These are phyloP conservation scores for Trachemys scripta DNA, from an alignment of 2,113 vertebrate species.

Conservation along the genomic window DNA sequence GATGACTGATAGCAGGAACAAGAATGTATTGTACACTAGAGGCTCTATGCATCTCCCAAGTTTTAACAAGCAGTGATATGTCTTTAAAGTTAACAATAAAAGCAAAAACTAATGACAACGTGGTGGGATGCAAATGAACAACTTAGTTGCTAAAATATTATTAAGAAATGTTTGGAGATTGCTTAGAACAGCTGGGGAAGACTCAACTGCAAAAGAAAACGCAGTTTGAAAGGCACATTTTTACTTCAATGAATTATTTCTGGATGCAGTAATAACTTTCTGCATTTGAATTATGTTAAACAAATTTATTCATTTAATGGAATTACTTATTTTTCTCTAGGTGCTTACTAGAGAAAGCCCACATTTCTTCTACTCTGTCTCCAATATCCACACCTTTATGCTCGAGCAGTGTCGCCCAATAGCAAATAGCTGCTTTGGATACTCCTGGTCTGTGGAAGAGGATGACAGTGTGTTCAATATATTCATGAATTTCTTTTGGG, in stretches of 20 bases:
- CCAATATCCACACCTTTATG: neutral
- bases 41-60: neutral
- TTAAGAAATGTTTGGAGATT: neutral
- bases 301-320: neutral
- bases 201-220: neutral
- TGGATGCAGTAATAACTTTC: neutral
- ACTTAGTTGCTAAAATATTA: fast-evolving
- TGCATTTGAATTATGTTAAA: neutral
- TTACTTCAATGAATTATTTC: neutral
- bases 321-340: neutral
- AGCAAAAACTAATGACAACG: neutral
- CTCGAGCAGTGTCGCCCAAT: fast-evolving
- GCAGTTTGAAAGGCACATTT: neutral
- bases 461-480: fast-evolving
- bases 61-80: neutral
- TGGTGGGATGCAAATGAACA: neutral
- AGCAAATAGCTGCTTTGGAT: neutral
- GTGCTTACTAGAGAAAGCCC: neutral
- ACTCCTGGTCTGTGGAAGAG: fast-evolving
- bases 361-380: neutral
- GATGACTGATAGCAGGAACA: conserved; percentile 37
- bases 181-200: fast-evolving
- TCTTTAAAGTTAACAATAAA: neutral
- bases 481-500: neutral
- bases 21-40: neutral